Evolutionary conservation across 2,888 invertebrate species (phyloP).

Genomic region (Hyppa rectilinea): DNA sequence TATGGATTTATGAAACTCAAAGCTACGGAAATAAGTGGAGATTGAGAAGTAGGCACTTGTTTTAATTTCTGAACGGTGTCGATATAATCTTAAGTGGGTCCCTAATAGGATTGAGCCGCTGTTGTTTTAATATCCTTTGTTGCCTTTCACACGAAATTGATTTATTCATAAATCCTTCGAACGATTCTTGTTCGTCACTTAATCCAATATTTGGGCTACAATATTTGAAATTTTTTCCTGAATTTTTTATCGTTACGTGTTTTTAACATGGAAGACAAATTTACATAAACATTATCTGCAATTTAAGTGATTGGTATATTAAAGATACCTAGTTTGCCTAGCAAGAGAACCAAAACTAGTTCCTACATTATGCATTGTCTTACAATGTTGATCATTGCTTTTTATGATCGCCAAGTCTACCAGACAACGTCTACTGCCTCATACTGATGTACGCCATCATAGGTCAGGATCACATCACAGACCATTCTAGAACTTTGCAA

Average conservation of each 20-base stretch:
- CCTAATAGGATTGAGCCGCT: constrained; percentile 32
- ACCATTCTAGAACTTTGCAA: background rate
- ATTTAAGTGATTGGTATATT: background rate
- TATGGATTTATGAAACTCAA: constrained; percentile 67
- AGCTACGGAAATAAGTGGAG: constrained; percentile 62
- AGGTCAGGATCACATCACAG: background rate
- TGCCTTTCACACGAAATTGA: constrained; percentile 40
- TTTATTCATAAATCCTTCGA: constrained; percentile 43
- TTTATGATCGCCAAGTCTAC: background rate
- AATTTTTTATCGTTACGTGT: background rate
- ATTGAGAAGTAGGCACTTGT: constrained; percentile 38
- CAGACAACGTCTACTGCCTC: background rate
- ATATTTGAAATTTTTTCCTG: no score
- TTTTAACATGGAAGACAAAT: background rate
- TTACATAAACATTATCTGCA: background rate
- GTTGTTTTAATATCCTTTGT: constrained; percentile 47
- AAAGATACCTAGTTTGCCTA: background rate
- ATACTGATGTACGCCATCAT: background rate
- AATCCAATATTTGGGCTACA: constrained; percentile 24
- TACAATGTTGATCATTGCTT: background rate
- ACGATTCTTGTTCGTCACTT: constrained; percentile 32
- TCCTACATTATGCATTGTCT: background rate
- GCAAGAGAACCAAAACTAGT: background rate
- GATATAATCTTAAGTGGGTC: constrained; percentile 48
- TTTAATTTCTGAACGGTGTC: constrained; percentile 43